phyloP scores from a whole-genome alignment of 2,113 vertebrate species.

The Myanophis thanlyinensis region DNA sequence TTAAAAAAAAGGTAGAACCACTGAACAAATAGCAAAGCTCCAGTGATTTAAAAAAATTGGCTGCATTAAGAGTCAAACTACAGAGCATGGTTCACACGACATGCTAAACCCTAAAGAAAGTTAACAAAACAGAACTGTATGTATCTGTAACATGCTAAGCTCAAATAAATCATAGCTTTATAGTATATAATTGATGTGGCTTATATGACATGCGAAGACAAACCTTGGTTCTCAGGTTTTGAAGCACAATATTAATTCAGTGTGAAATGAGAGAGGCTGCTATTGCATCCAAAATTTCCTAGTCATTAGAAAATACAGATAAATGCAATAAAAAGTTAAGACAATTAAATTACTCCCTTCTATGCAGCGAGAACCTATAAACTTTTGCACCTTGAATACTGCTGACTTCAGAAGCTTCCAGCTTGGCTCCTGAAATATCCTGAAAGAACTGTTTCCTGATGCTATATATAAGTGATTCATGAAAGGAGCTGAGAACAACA shows the following conservation, averaged over 20 bases:
- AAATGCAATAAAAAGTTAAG: background rate
- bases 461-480: background rate
- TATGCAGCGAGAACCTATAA: background rate
- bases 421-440: background rate
- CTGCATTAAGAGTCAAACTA: background rate
- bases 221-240: background rate
- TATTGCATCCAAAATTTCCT: background rate
- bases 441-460: background rate
- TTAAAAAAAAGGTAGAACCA: background rate
- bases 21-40: background rate
- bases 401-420: background rate
- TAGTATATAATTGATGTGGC: background rate
- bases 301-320: background rate
- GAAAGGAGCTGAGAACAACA: background rate
- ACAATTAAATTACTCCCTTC: background rate
- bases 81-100: background rate
- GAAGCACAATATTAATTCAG: background rate
- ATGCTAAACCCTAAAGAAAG: background rate
- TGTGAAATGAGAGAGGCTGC: background rate
- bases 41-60: background rate
- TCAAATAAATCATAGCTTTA: background rate
- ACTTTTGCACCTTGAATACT: background rate
- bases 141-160: background rate
- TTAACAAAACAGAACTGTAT: background rate
- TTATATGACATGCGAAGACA: background rate